Percentiles rank a stretch among this genome's conserved stretches.
phyloP scores from a whole-genome alignment of 2,113 vertebrate genomes.

The Nesospiza acunhae region DNA sequence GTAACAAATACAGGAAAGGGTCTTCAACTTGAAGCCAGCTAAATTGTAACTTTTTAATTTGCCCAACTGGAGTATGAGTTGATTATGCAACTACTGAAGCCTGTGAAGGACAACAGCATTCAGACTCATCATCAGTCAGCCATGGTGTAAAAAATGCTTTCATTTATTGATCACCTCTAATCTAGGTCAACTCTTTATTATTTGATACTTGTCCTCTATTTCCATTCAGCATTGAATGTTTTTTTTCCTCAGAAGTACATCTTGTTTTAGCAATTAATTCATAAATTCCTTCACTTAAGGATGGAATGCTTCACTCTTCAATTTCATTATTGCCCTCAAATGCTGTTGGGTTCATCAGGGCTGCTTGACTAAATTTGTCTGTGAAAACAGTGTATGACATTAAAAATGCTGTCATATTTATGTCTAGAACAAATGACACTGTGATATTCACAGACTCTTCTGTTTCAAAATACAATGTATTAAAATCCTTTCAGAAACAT shows the following conservation, averaged over 20 bases:
- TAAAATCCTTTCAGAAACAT: slow-evolving; percentile 1
- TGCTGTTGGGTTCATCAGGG: neutral
- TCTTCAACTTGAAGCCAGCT: neutral
- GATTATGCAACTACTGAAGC: neutral
- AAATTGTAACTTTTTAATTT: neutral
- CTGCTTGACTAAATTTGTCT: neutral
- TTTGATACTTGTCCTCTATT: neutral
- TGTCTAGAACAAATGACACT: neutral
- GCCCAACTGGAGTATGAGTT: neutral
- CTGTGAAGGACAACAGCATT: neutral
- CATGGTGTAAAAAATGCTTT: neutral
- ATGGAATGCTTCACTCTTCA: neutral
- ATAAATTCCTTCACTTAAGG: neutral
- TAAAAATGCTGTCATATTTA: neutral
- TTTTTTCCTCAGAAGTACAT: neutral
- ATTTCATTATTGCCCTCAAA: neutral
- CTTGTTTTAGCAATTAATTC: neutral
- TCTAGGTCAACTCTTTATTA: neutral
- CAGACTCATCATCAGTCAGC: neutral
- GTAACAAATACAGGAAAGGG: neutral
- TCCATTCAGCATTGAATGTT: neutral
- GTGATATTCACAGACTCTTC: neutral
- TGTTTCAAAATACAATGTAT: neutral
- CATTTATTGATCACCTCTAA: neutral
- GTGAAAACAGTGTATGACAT: neutral